Percentiles rank a stretch among this genome's conserved stretches.
These are phyloP conservation scores for Drosophila testacea DNA, from an alignment of 2,888 invertebrate species.

Conservation along the genomic window DNA sequence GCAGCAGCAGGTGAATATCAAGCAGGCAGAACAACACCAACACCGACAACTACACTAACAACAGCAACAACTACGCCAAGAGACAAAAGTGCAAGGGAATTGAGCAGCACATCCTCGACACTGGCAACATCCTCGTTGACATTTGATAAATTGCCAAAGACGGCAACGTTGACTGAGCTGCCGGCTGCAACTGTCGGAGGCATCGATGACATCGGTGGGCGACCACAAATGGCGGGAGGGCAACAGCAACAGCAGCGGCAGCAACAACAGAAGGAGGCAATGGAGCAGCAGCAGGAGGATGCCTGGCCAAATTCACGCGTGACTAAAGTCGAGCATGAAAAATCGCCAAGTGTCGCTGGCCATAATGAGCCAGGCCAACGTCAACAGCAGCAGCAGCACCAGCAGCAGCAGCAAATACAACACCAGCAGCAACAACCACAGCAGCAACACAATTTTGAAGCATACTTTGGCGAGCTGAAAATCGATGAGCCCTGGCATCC, in stretches of 20 bases:
- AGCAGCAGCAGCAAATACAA: slow-evolving; percentile 28
- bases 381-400: slow-evolving; percentile 39
- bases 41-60: slow-evolving; percentile 13
- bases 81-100: slow-evolving; percentile 56
- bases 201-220: slow-evolving; percentile 46
- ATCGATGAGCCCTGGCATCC: slow-evolving; percentile 71
- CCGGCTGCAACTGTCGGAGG: slow-evolving; percentile 53
- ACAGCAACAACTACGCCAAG: slow-evolving; percentile 18
- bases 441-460: slow-evolving; percentile 56
- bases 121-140: slow-evolving; percentile 75
- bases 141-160: slow-evolving; percentile 79
- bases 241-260: slow-evolving; percentile 17
- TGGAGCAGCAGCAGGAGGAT: slow-evolving; percentile 37
- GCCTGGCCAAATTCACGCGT: slow-evolving; percentile 75
- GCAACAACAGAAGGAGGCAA: slow-evolving; percentile 11
- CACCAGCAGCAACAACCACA: slow-evolving; percentile 36
- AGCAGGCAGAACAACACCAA: slow-evolving; percentile 13
- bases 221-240: slow-evolving; percentile 60
- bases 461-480: slow-evolving; percentile 72
- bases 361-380: slow-evolving; percentile 68
- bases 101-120: slow-evolving; percentile 71
- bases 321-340: slow-evolving; percentile 78
- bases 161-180: slow-evolving; percentile 56
- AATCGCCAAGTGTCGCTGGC: slow-evolving; percentile 68
- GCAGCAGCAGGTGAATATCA: slow-evolving; percentile 23